Evolutionary conservation across 2,797 vertebrate genomes (phyloP), one percentile per base, ranked within the genome.

Genomic region (Gastrophryne carolinensis): DNA sequence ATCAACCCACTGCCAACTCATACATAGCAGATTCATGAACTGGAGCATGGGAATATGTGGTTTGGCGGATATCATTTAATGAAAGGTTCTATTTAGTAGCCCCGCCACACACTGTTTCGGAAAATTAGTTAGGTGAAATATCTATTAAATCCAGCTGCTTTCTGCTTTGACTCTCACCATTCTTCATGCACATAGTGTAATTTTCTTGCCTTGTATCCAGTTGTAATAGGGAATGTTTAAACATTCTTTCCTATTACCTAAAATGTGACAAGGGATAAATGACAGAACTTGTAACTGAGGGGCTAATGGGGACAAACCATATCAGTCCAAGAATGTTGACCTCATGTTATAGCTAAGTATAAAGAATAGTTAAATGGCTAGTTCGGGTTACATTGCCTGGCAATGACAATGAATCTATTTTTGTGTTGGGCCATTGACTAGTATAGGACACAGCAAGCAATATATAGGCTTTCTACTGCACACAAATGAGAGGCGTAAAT

Each of bases 281-380:
- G 10, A 60, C 52, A 75, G 56, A 56, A 49, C 54, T 67, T 67
- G 73, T 61, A 53, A 52, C 56, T 75, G 73, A 68, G 27, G 37
- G 27, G 53, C 52, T 67, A 37, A 75, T 67, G 73, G 73, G 50
- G 54, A 32, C 63, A 60, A 27, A 17, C 30, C 19, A 58, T 37
- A 4, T 23, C 35, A 52, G 2, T 11, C 53, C 29, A 58, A 35
- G 7, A 54, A 68, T 9, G n/a, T 17, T 60, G 63, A 75, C 64
- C 17, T 60, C 53, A 68, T 17, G 56, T 35, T 61, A 75, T 50
- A 17, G 39, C 30, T 21, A 3, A 37, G 12, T 39, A 60, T 75
- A 30, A 58, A 37, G 24, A 54, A 57, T 47, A 73, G 44, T 35
- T 26, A 66, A 74, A 66, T 66, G 66, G 17, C n/a, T 66, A 37